A percentile compares a stretch with the other conserved stretches of the same genome.
Evolutionary conservation across 2,797 vertebrate species (phyloP).

Genomic region (Eutrigla gurnardus): DNA sequence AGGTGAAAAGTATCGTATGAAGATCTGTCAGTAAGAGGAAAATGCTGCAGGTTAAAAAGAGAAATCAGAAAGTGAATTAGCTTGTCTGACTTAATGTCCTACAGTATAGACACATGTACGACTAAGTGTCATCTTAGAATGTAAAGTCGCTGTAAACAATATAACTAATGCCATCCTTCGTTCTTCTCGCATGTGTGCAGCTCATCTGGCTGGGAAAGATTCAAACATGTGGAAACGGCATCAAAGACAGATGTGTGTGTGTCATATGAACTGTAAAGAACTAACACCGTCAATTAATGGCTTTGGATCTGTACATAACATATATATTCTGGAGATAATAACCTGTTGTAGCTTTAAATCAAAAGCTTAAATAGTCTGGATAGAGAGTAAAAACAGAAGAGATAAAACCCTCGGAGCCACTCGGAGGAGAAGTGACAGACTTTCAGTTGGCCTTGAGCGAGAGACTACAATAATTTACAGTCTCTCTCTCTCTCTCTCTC

Average conservation of each 20-base stretch:
- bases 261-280: not conserved
- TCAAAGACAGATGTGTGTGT: not conserved
- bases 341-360: constrained; percentile 10
- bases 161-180: not conserved
- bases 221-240: constrained; percentile 3
- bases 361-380: constrained; percentile 9
- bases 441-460: constrained; percentile 34
- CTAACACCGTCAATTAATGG: not conserved
- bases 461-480: constrained; percentile 51
- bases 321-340: constrained; percentile 6
- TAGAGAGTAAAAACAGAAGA: constrained; percentile 23
- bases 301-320: not conserved
- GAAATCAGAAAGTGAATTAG: not conserved
- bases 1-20: not conserved
- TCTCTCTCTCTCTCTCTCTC: constrained; percentile 15
- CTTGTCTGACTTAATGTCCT: not conserved
- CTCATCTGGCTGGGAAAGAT: not conserved
- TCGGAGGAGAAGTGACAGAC: constrained; percentile 38
- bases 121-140: not conserved
- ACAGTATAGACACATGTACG: not conserved
- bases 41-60: not conserved
- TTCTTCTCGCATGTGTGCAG: not conserved
- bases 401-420: constrained; percentile 26
- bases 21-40: not conserved
- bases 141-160: not conserved